Percentiles rank a stretch among this genome's conserved stretches.
Evolutionary conservation across 2,797 vertebrate species (phyloP).

Genomic region (Microctenopoma lineatum): DNA sequence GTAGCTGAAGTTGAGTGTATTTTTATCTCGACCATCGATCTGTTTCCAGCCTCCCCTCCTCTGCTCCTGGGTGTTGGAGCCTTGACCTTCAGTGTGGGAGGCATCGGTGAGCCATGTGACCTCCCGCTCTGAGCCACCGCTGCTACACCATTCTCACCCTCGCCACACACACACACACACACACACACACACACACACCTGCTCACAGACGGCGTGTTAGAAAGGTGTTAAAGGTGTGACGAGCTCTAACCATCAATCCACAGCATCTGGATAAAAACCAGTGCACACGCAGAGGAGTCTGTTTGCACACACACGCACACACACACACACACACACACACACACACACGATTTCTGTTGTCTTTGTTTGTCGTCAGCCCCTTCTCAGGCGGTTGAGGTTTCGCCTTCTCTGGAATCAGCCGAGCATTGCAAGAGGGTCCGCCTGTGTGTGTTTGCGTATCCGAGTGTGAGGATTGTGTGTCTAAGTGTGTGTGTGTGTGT

Average conservation of each 20-base stretch:
- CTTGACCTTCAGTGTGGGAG: conserved; percentile 83
- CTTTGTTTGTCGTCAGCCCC: conserved; percentile 83
- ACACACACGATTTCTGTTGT: conserved; percentile 44
- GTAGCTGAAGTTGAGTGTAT: conserved; percentile 77
- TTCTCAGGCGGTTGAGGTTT: conserved; percentile 83
- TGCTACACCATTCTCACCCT: conserved; percentile 51
- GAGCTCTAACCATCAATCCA: not conserved
- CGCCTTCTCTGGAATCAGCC: conserved; percentile 73
- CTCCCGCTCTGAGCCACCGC: conserved; percentile 66
- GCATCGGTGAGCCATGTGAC: conserved; percentile 77
- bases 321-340: too few species aligned
- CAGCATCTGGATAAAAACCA: not conserved
- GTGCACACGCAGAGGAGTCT: not conserved
- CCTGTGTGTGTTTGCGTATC: conserved; percentile 63
- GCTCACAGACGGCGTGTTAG: conserved; percentile 4
- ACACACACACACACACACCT: conserved; percentile 32
- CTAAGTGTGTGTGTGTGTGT: conserved; percentile 49
- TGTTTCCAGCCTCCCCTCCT: conserved; percentile 72
- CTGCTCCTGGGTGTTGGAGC: conserved; percentile 73
- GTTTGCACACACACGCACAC: conserved; percentile 20
- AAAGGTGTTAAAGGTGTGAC: conserved; percentile 9
- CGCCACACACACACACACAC: not conserved
- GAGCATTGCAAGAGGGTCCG: conserved; percentile 66
- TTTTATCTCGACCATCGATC: conserved; percentile 84
- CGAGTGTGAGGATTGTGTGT: conserved; percentile 64